Conservation (phyloP, 2,888 invertebrate genomes). For the Dryomyza anilis region DNA sequence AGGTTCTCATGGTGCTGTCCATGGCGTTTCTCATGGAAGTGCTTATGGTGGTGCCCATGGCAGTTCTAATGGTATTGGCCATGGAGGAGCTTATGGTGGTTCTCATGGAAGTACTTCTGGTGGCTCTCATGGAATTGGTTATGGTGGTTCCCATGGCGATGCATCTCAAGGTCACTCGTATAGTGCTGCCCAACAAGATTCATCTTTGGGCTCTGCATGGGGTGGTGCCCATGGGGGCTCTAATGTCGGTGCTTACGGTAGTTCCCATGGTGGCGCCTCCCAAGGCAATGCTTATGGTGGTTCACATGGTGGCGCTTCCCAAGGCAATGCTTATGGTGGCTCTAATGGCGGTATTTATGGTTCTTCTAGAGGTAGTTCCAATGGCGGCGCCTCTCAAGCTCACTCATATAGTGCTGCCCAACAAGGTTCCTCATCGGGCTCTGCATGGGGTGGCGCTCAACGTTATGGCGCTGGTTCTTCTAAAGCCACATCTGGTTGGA, state of each 20-base stretch:
- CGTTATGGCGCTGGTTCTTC: conserved; percentile 4
- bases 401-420: conserved; percentile 14
- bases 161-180: conserved; percentile 11
- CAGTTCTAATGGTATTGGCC: neutral
- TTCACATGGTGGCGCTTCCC: conserved; percentile 9
- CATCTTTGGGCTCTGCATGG: conserved; percentile 29
- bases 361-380: neutral
- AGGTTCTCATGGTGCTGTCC: conserved; percentile 6
- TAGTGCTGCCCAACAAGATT: conserved; percentile 8
- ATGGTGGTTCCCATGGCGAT: neutral
- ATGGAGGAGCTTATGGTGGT: neutral
- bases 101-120: too few relatives aligned
- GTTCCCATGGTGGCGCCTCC: neutral
- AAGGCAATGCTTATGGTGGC: conserved; percentile 18
- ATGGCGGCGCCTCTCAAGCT: conserved; percentile 1
- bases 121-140: too few relatives aligned
- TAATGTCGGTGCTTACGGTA: neutral
- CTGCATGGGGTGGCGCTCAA: neutral
- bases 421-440: neutral
- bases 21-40: neutral
- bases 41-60: neutral
- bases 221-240: conserved; percentile 5
- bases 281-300: conserved; percentile 1
- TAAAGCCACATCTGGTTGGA: neutral
- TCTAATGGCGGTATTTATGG: conserved; percentile 31